phyloP scores from a whole-genome alignment of 2,797 vertebrate species.

The Menidia menidia region DNA sequence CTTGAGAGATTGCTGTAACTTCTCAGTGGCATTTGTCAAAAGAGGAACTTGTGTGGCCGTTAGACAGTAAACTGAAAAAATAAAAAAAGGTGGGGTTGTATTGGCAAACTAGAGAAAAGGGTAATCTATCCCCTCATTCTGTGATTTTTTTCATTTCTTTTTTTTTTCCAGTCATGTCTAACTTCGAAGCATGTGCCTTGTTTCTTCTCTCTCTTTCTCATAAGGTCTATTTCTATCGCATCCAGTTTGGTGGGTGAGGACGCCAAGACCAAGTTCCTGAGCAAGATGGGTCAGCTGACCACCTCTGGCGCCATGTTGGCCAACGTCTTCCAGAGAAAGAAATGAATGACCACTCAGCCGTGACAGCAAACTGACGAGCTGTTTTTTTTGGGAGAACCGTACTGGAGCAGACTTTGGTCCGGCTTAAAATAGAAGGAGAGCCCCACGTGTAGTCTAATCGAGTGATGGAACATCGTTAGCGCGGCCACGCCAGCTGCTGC shows the following conservation, averaged over 20 bases:
- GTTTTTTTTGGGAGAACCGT: constrained; percentile 73
- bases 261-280: constrained; percentile 98
- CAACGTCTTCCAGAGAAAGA: constrained; percentile 99
- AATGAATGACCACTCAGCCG: constrained; percentile 77
- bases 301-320: constrained; percentile 99
- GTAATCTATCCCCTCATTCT: constrained; percentile 8
- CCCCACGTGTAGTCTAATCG: constrained; percentile 19
- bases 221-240: constrained; percentile 97
- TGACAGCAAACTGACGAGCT: constrained; percentile 76
- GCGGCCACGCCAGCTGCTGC: constrained; percentile 24
- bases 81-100: constrained; percentile 32
- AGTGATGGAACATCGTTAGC: constrained; percentile 23
- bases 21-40: constrained; percentile 40
- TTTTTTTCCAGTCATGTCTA: not conserved
- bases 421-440: constrained; percentile 25
- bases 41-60: constrained; percentile 74
- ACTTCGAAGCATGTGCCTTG: fast-evolving
- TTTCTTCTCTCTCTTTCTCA: not conserved
- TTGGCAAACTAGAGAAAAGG: constrained; percentile 36
- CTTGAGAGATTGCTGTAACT: constrained; percentile 27
- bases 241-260: constrained; percentile 98
- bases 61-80: constrained; percentile 62
- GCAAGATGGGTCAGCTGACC: constrained; percentile 99
- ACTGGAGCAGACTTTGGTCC: constrained; percentile 41
- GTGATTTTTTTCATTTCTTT: not conserved